Evolutionary conservation across 92 coral and sea anemone genomes (phyloP).

Genomic region (Zoanthus gigantus): DNA sequence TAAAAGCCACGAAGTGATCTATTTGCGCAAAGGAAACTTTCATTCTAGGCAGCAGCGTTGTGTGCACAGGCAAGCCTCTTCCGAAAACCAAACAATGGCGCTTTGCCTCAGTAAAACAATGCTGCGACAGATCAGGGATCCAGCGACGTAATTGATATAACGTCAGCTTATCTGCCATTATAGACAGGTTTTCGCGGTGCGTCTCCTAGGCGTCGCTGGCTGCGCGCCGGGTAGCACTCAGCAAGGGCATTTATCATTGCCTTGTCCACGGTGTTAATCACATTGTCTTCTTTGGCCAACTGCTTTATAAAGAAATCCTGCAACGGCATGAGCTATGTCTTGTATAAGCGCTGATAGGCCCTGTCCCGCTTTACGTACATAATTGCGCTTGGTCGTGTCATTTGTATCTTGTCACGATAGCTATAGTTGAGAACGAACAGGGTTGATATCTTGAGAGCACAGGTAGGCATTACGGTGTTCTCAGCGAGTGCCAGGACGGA

Average conservation of each 20-base stretch:
- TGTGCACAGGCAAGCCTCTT: conserved; percentile 46
- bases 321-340: conserved; percentile 38
- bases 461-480: conserved; percentile 36
- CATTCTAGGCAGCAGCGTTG: conserved; percentile 3
- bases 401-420: conserved; percentile 24
- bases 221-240: conserved; percentile 54
- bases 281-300: conserved; percentile 28
- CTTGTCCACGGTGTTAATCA: conserved; percentile 48
- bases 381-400: conserved; percentile 36
- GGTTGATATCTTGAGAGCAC: conserved; percentile 30
- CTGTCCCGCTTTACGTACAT: conserved; percentile 37
- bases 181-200: conserved; percentile 43
- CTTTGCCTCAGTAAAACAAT: conserved; percentile 51
- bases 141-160: conserved; percentile 24
- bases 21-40: conserved; percentile 35
- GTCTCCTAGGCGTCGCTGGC: conserved; percentile 49
- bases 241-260: conserved; percentile 56
- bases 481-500: background rate
- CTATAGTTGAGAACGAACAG: conserved; percentile 32
- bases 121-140: conserved; percentile 2
- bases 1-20: conserved; percentile 40
- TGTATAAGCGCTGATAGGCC: conserved; percentile 23
- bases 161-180: conserved; percentile 45
- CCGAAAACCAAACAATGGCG: conserved; percentile 51
- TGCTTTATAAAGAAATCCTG: conserved; percentile 45